Percentiles rank a stretch among this genome's conserved stretches.
Evolutionary conservation across 2,888 invertebrate genomes (phyloP).

Genomic region (Euclidia mi): DNA sequence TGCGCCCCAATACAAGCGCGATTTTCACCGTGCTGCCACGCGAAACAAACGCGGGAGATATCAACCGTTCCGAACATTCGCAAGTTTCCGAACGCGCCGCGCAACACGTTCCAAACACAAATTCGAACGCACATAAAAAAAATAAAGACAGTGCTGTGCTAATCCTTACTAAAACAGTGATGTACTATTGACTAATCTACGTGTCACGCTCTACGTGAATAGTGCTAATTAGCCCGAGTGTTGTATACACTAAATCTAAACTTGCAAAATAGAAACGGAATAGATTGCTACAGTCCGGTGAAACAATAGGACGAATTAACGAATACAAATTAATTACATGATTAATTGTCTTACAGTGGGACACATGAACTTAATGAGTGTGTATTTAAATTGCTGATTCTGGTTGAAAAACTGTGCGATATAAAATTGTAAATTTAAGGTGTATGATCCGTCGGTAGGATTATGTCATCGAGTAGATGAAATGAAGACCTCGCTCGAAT

Average conservation of each 20-base stretch:
- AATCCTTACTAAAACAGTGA: conserved; percentile 57
- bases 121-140: conserved; percentile 37
- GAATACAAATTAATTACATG: conserved; percentile 40
- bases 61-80: conserved; percentile 69
- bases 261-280: conserved; percentile 33
- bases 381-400: conserved; percentile 45
- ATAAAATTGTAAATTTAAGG: conserved; percentile 28
- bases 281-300: conserved; percentile 21
- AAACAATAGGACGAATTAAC: conserved; percentile 38
- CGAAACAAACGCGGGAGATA: conserved; percentile 79
- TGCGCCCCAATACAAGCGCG: conserved; percentile 87
- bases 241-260: conserved; percentile 31
- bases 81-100: conserved; percentile 65
- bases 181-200: conserved; percentile 48
- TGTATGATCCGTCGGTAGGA: conserved; percentile 39
- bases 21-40: conserved; percentile 88
- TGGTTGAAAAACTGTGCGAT: conserved; percentile 18
- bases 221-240: conserved; percentile 52
- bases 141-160: conserved; percentile 51
- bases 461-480: conserved; percentile 84
- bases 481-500: conserved; percentile 89
- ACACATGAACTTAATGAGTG: conserved; percentile 39
- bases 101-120: conserved; percentile 52
- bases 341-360: conserved; percentile 40
- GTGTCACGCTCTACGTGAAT: conserved; percentile 58